These are phyloP conservation scores for Blastobasis adustella DNA, from an alignment of 2,888 invertebrate species.

Conservation along the genomic window DNA sequence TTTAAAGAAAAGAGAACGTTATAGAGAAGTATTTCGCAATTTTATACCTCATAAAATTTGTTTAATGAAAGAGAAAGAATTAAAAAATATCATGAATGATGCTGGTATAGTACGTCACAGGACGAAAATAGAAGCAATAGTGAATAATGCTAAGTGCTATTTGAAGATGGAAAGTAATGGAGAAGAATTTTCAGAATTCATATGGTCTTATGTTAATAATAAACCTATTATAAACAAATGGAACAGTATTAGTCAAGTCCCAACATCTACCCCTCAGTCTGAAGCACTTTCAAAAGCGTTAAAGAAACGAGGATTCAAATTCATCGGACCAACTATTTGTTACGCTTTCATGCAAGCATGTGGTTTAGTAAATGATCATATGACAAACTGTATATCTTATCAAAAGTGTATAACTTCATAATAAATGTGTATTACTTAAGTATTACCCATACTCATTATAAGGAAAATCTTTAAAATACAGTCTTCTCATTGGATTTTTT, in stretches of 20 bases:
- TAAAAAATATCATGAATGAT: slow-evolving; percentile 27
- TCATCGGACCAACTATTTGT: slow-evolving; percentile 54
- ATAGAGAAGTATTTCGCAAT: slow-evolving; percentile 37
- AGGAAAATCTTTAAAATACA: too few relatives aligned
- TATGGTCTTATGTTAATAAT: slow-evolving; percentile 53
- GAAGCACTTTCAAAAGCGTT: slow-evolving; percentile 40
- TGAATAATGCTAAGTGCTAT: slow-evolving; percentile 52
- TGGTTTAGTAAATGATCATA: slow-evolving; percentile 60
- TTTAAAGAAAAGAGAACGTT: slow-evolving; percentile 52
- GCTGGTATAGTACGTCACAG: slow-evolving; percentile 45
- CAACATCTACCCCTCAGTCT: slow-evolving; percentile 39
- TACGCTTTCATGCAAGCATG: slow-evolving; percentile 68
- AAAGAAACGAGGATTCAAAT: slow-evolving; percentile 52
- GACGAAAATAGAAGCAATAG: slow-evolving; percentile 51
- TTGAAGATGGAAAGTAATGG: slow-evolving; percentile 40
- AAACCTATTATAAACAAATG: slow-evolving; percentile 45
- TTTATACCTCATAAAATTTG: slow-evolving; percentile 46
- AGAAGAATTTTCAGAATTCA: slow-evolving; percentile 45
- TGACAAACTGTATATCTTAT: slow-evolving; percentile 28
- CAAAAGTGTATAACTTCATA: too few relatives aligned
- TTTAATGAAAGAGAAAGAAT: slow-evolving; percentile 28
- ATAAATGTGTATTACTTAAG: too few relatives aligned
- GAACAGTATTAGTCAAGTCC: slow-evolving; percentile 35
- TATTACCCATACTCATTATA: too few relatives aligned
- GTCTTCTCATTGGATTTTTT: too few relatives aligned